Evolutionary conservation across 2,888 invertebrate genomes (phyloP), one percentile per base, ranked within the genome.

Genomic region (Dolomedes plantarius): DNA sequence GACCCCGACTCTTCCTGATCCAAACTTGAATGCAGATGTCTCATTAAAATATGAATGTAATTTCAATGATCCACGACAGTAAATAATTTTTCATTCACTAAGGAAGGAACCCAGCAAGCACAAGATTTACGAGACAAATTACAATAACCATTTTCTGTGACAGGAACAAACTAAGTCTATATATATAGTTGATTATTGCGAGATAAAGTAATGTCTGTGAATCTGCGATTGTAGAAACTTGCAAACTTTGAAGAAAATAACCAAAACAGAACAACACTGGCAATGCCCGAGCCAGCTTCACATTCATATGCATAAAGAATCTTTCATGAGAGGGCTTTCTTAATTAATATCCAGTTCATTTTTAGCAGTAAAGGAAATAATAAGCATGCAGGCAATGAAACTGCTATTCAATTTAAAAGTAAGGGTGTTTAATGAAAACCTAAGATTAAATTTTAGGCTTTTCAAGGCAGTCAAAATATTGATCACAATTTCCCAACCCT

Each of bases 211-310:
- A 29, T 39, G 46, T 65, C 50, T 36, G 32, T 75, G 69, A 62
- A 62, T 27, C 11, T 69, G 62, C 56, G 69, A 62, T 75, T 69
- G 41, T 69, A 62, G 19, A 62, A 68, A 46, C 32, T 56, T 69
- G 56, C 29, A 39, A 67, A 75, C 36, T 29, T 75, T 62, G 11
- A 69, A 80, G 46, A 46, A 67, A 76, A 68, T 65, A 76, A 80
- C 65, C 28, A 73, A 39, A 71, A 64, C 39, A 73, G 46, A 39
- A 67, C 11, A 71, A 62, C 39, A 62, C 69, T 78, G 41, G 23
- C 64, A 62, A 29, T 71, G 50, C 72, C 50, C 80, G 29, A 67
- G 79, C 73, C 62, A 73, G 79, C 72, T 72, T 79, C 79, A 72
- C 62, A 79, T 64, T 64, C 36, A n/a, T n/a, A n/a, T n/a, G n/a